phyloP scores from a whole-genome alignment of 1,140 invertebrate genomes.

The Aphis craccivora region DNA sequence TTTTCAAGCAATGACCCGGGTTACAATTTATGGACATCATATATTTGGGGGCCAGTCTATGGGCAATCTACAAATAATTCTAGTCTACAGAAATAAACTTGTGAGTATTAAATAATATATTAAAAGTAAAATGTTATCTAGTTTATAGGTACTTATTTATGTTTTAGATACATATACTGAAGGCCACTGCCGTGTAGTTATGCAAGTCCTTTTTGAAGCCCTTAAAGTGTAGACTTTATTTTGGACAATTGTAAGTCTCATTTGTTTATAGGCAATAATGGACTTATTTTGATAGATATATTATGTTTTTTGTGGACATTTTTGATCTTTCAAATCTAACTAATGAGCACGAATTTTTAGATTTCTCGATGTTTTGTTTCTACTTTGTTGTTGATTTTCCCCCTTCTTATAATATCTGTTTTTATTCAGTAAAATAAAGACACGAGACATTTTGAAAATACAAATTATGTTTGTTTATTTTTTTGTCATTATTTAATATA shows the following conservation, averaged over 20 bases:
- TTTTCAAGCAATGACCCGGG: slow-evolving; percentile 42
- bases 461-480: neutral
- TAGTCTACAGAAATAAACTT: neutral
- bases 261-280: slow-evolving; percentile 45
- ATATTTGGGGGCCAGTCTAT: slow-evolving; percentile 44
- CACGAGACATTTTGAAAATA: neutral
- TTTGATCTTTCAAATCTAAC: slow-evolving; percentile 13
- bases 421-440: slow-evolving; percentile 44
- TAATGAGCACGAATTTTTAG: slow-evolving; percentile 49
- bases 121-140: neutral
- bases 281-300: slow-evolving; percentile 32
- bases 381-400: slow-evolving; percentile 32
- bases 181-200: slow-evolving; percentile 47
- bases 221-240: slow-evolving; percentile 38
- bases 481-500: neutral
- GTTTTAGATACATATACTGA: slow-evolving; percentile 30
- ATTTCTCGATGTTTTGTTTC: slow-evolving; percentile 44
- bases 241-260: neutral
- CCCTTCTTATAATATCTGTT: slow-evolving; percentile 1
- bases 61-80: slow-evolving; percentile 39
- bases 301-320: slow-evolving; percentile 44
- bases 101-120: neutral
- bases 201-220: slow-evolving; percentile 12
- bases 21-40: slow-evolving; percentile 53
- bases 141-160: neutral